Evolutionary conservation across 1,140 invertebrate genomes (phyloP).

Genomic region (Drosophila asahinai): DNA sequence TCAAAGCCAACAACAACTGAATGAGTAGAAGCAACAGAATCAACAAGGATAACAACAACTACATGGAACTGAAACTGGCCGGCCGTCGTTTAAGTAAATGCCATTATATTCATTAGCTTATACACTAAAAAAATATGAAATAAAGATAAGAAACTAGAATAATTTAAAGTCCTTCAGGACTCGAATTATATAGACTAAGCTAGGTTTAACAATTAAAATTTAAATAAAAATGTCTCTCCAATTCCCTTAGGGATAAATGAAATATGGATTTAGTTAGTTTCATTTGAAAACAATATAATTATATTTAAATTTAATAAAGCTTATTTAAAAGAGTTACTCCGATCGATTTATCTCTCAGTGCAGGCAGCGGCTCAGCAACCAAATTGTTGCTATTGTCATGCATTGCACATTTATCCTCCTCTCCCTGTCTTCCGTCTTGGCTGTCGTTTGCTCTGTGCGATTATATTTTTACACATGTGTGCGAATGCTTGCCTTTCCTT

Average conservation of each 20-base stretch:
- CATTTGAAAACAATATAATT: no score
- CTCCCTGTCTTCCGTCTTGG: constrained; percentile 8
- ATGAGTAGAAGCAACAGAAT: constrained; percentile 26
- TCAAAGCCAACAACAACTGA: constrained; percentile 57
- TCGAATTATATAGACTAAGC: no score
- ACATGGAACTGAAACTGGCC: constrained; percentile 22
- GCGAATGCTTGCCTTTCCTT: constrained; percentile 34
- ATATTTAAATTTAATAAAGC: background rate
- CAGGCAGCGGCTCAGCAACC: constrained; percentile 9
- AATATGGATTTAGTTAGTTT: background rate
- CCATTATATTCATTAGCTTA: constrained; percentile 80
- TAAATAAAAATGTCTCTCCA: background rate
- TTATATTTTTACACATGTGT: constrained; percentile 61
- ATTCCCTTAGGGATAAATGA: no score
- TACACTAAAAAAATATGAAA: background rate
- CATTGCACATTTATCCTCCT: constrained; percentile 48
- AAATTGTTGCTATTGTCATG: constrained; percentile 82
- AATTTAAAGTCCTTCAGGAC: background rate
- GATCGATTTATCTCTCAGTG: background rate
- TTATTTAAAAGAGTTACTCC: background rate
- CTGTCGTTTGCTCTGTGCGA: constrained; percentile 22
- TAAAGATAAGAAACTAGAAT: background rate
- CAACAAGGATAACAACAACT: constrained; percentile 24
- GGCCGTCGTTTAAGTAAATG: constrained; percentile 75
- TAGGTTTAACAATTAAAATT: no score